A percentile compares a stretch with the other conserved stretches of the same genome.
phyloP scores from a whole-genome alignment of 1,140 invertebrate species.

The Eumaeus atala region DNA sequence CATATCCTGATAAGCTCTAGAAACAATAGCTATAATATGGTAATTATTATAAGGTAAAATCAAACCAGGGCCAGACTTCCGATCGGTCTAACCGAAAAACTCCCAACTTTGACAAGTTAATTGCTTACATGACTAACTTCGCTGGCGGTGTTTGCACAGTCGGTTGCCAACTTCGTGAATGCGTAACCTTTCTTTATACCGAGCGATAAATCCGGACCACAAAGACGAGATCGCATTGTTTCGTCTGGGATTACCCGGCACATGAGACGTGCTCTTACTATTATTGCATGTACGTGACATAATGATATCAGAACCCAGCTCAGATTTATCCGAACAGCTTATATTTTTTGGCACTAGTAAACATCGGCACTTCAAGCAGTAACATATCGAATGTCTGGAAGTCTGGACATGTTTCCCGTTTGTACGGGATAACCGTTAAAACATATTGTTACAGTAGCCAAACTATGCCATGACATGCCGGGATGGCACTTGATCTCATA shows the following conservation, averaged over 20 bases:
- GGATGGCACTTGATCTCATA: too few species aligned
- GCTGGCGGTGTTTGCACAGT: conserved; percentile 18
- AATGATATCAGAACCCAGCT: background rate
- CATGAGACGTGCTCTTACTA: background rate
- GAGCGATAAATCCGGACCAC: conserved; percentile 23
- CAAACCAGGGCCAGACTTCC: background rate
- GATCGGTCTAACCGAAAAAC: conserved; percentile 11
- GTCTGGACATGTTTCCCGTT: too few species aligned
- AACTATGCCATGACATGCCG: too few species aligned
- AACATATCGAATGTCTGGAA: too few species aligned
- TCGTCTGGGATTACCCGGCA: background rate
- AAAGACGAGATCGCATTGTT: conserved; percentile 11
- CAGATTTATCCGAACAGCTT: too few species aligned
- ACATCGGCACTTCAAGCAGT: too few species aligned
- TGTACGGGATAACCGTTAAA: too few species aligned
- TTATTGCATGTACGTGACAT: conserved; percentile 4
- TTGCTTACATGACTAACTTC: conserved; percentile 25
- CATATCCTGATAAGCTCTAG: too few species aligned
- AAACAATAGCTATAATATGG: too few species aligned
- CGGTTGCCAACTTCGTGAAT: conserved; percentile 25
- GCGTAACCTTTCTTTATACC: conserved; percentile 23
- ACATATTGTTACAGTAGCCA: too few species aligned
- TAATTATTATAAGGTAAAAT: too few species aligned
- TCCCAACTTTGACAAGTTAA: conserved; percentile 22
- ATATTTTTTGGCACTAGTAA: too few species aligned